These are phyloP conservation scores for Aporophyla nigra DNA, from an alignment of 2,888 invertebrate species.

Conservation along the genomic window DNA sequence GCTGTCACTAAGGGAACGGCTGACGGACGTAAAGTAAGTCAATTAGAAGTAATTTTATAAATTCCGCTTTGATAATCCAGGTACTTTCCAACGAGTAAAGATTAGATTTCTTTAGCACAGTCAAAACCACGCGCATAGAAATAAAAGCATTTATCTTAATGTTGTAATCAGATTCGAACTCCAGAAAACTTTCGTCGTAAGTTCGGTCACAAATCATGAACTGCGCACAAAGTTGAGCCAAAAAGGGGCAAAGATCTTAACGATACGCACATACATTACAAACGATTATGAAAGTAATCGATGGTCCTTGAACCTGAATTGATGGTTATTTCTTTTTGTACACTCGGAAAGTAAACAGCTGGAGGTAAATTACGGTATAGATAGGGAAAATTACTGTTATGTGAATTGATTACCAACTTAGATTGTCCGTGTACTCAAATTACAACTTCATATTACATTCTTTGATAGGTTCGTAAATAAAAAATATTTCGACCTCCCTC, in stretches of 20 bases:
- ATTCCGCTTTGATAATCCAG: not conserved
- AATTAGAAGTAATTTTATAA: no score
- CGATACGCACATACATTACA: slow-evolving; percentile 46
- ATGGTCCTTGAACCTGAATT: slow-evolving; percentile 51
- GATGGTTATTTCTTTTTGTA: slow-evolving; percentile 22
- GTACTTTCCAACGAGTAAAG: not conserved
- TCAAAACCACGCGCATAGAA: slow-evolving; percentile 41
- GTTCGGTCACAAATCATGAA: slow-evolving; percentile 54
- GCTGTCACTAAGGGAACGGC: not conserved
- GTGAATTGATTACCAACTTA: no score
- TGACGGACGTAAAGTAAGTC: not conserved
- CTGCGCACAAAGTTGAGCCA: slow-evolving; percentile 26
- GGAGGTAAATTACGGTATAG: not conserved
- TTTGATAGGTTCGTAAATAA: no score
- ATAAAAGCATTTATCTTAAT: slow-evolving; percentile 55
- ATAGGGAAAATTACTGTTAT: not conserved
- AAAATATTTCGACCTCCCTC: no score
- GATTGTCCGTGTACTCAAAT: no score
- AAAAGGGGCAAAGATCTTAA: slow-evolving; percentile 47
- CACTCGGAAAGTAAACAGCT: not conserved
- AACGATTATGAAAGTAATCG: slow-evolving; percentile 44
- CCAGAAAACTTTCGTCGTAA: slow-evolving; percentile 44
- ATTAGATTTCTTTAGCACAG: not conserved
- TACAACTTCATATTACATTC: no score
- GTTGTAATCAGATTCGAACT: slow-evolving; percentile 48